phyloP scores from a whole-genome alignment of 2,797 vertebrate genomes.

The Podarcis lilfordi region DNA sequence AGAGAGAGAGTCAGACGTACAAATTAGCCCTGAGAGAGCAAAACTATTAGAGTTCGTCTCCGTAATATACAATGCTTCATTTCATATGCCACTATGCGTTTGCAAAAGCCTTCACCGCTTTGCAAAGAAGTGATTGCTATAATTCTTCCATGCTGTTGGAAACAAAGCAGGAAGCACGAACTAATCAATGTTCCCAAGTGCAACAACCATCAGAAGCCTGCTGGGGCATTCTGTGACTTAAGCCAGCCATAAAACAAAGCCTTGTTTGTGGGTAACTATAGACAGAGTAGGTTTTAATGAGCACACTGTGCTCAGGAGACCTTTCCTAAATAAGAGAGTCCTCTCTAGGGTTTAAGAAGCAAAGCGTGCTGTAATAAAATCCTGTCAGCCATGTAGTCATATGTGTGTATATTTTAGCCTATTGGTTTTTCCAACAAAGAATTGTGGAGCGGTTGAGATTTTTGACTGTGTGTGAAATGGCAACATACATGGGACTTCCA shows the following conservation, averaged over 20 bases:
- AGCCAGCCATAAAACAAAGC: slow-evolving; percentile 26
- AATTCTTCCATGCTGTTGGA: slow-evolving; percentile 17
- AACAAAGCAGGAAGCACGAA: not conserved
- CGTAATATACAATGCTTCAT: not conserved
- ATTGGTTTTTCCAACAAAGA: not conserved
- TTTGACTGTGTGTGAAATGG: slow-evolving; percentile 16
- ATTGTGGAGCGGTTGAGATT: not conserved
- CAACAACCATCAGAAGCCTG: slow-evolving; percentile 12
- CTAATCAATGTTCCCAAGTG: slow-evolving; percentile 6
- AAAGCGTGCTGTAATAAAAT: not conserved
- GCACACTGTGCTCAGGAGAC: not conserved
- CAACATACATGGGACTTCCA: not conserved
- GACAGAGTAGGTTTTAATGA: slow-evolving; percentile 34
- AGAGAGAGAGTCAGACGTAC: not conserved
- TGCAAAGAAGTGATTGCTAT: not conserved
- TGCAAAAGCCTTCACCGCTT: not conserved
- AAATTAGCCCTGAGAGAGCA: not conserved
- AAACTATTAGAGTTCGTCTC: not conserved
- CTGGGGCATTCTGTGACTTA: slow-evolving; percentile 16
- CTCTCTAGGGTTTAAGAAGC: not conserved
- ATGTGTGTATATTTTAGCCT: not conserved
- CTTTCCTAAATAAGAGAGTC: slow-evolving; percentile 3
- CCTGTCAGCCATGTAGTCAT: not conserved
- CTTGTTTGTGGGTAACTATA: slow-evolving; percentile 13
- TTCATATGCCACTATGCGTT: not conserved